These are phyloP conservation scores for Caenorhabditis tropicalis DNA, from an alignment of 1,140 invertebrate species.

Conservation along the genomic window DNA sequence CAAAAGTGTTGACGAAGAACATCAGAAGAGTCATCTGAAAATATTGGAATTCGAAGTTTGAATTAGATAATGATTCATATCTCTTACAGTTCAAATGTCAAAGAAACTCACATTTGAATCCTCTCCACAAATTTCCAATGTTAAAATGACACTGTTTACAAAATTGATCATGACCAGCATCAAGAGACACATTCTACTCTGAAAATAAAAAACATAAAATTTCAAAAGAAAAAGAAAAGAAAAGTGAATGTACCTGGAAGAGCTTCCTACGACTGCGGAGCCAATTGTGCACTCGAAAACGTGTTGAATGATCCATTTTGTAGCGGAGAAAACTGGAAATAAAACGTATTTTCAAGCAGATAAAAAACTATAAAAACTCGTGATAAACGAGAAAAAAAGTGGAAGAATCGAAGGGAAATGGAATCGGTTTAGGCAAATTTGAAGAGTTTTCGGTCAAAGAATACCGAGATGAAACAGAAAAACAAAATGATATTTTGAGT, in stretches of 20 bases:
- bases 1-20: constrained; percentile 24
- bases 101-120: constrained; percentile 17
- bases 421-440: constrained; percentile 9
- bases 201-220: background rate
- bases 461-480: background rate
- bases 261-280: constrained; percentile 31
- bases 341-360: constrained; percentile 19
- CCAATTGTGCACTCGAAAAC: constrained; percentile 37
- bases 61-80: too few relatives aligned
- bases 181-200: constrained; percentile 26
- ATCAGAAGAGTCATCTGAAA: constrained; percentile 30
- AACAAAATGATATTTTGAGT: background rate
- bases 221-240: background rate
- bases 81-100: too few relatives aligned
- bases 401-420: background rate
- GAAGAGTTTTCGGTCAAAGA: background rate
- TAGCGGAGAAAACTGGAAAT: constrained; percentile 26
- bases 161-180: constrained; percentile 33
- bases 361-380: constrained; percentile 22
- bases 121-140: constrained; percentile 21
- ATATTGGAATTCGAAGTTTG: background rate
- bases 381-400: background rate
- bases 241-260: background rate
- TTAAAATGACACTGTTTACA: constrained; percentile 32
- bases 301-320: constrained; percentile 38